Evolutionary conservation across 2,888 invertebrate species (phyloP), one percentile per base, ranked within the genome.

Genomic region (Melanotus villosus): DNA sequence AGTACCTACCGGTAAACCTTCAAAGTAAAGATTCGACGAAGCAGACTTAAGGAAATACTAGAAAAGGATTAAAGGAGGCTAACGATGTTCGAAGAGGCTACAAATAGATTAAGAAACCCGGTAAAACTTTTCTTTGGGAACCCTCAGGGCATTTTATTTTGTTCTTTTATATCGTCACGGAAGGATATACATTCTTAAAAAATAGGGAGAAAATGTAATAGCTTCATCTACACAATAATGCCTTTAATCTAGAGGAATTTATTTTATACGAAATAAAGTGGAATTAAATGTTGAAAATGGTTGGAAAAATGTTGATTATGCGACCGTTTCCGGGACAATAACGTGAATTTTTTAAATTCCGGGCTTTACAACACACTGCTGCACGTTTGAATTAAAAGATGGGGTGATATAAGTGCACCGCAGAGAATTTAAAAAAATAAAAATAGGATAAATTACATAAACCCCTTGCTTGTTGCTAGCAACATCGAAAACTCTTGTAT

Each of bases 1-100:
- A 41, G 30, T 18, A 19, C 43, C 58, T n/a, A n/a, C n/a, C n/a
- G 41, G 43, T 58, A 43, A 58, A 58, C 30, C 41, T 41, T 58
- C 43, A 26, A 58, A 58, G 43, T 41, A 58, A 41, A 58, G 58
- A 58, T 43, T 58, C 38, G 21, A 58, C 26, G 18, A 41, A 43
- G 43, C 26, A 43, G 38, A 18, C 58, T 23, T 18, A 58, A 58
- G 43, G 43, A 43, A 58, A 43, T 41, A 58, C 58, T 43, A 43
- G 38, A 60, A 60, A 60, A 21, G 50, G 60, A 60, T 60, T 60
- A 60, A 60, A 36, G 36, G 60, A 50, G 34, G 60, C 32, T 60
- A 50, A 60, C 60, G 34, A 60, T 50, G 47, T 47, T 36, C 21
- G 47, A 60, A 58, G 32, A 32, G 56, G 60, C 47, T 60, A 45